Conservation (phyloP, 2,888 invertebrate species). For the Apamea crenata region DNA sequence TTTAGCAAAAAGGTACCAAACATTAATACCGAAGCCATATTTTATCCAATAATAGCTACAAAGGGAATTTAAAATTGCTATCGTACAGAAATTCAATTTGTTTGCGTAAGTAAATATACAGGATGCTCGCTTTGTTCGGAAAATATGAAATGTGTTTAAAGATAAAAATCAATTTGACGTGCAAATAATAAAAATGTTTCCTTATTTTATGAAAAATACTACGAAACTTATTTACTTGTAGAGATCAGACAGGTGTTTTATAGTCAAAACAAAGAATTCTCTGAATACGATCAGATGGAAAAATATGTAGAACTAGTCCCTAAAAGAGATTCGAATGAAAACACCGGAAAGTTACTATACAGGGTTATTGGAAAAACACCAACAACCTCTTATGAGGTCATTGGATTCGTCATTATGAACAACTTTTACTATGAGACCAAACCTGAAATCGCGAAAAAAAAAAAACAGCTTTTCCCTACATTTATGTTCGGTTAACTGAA, state of each 20-base stretch:
- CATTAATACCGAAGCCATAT: conserved; percentile 42
- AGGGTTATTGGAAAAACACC: too few species aligned
- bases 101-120: conserved; percentile 60
- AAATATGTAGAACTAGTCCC: background rate
- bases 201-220: conserved; percentile 1
- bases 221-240: background rate
- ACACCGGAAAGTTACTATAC: too few species aligned
- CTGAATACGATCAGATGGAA: background rate
- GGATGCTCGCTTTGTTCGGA: conserved; percentile 56
- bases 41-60: conserved; percentile 60
- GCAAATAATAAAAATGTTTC: background rate
- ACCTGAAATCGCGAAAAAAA: too few species aligned
- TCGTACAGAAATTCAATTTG: conserved; percentile 69
- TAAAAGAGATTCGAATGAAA: background rate
- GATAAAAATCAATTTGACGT: conserved; percentile 44
- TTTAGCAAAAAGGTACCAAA: conserved; percentile 17
- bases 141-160: conserved; percentile 52
- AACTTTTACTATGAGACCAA: too few species aligned
- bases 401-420: too few species aligned
- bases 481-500: too few species aligned
- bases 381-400: too few species aligned
- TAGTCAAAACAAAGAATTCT: background rate
- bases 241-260: background rate
- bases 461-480: too few species aligned
- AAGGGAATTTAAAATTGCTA: conserved; percentile 66